These are phyloP conservation scores for Rhodophaea formosa DNA, from an alignment of 2,888 invertebrate species.

Conservation along the genomic window DNA sequence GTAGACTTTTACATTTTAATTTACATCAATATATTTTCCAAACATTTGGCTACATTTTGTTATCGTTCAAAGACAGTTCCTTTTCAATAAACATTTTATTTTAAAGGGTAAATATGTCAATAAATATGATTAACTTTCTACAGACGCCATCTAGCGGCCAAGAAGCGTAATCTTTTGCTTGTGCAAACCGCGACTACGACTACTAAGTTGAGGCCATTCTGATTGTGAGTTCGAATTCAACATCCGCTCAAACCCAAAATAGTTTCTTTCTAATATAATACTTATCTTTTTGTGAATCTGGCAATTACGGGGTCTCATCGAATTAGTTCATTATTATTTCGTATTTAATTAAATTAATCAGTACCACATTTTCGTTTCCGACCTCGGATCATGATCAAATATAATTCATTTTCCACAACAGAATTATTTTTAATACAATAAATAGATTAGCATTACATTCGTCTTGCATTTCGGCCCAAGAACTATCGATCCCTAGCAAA, in stretches of 20 bases:
- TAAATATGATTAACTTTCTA: not conserved
- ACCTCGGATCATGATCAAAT: too few species aligned
- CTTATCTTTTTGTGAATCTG: too few species aligned
- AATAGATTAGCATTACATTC: not conserved
- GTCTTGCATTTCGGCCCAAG: not conserved
- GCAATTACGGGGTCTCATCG: too few species aligned
- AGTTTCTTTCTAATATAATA: too few species aligned
- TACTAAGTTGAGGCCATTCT: not conserved
- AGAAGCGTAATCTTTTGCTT: not conserved
- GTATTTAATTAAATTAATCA: too few species aligned
- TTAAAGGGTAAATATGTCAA: not conserved
- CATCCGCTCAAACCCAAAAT: too few species aligned
- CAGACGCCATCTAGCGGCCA: slow-evolving; percentile 7
- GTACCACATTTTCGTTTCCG: too few species aligned
- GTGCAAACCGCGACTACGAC: not conserved
- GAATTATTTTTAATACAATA: not conserved
- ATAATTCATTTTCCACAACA: not conserved
- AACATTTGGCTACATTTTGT: not conserved
- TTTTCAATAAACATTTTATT: not conserved
- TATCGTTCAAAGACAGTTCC: not conserved
- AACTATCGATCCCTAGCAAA: too few species aligned
- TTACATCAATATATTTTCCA: not conserved
- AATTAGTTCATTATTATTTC: too few species aligned
- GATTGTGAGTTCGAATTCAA: too few species aligned
- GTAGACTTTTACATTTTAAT: not conserved